phyloP scores from a whole-genome alignment of 1,140 invertebrate species.

The Drosophila parabipectinata region DNA sequence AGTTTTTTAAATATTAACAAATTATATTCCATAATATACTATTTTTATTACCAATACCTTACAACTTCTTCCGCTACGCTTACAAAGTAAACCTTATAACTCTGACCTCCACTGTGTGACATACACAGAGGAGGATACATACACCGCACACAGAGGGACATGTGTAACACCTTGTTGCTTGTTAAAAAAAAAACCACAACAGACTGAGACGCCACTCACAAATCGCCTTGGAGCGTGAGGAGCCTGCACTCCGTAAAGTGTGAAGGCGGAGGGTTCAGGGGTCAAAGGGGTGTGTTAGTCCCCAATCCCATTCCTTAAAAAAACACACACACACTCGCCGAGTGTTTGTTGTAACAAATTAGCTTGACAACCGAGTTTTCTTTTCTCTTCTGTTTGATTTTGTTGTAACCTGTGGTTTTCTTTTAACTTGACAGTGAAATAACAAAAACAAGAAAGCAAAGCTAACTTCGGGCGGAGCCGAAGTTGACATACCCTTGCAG shows the following conservation, averaged over 20 bases:
- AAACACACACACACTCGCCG: background rate
- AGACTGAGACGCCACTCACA: conserved; percentile 18
- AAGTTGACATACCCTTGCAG: too few species aligned
- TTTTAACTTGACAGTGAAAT: conserved; percentile 3
- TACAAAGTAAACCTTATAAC: background rate
- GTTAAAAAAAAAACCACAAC: conserved; percentile 41
- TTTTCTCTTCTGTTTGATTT: conserved; percentile 15
- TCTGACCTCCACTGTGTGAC: background rate
- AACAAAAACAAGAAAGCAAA: too few species aligned
- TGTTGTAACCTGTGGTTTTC: conserved; percentile 20
- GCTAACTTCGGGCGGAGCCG: too few species aligned
- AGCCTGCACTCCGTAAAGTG: conserved; percentile 7
- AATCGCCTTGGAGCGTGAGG: conserved; percentile 19
- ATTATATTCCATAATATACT: too few species aligned
- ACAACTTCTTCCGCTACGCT: background rate
- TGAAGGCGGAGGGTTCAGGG: background rate
- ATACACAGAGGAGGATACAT: conserved; percentile 10
- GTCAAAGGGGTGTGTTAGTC: conserved; percentile 4
- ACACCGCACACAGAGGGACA: conserved; percentile 4
- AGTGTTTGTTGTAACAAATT: conserved; percentile 38
- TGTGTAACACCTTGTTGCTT: conserved; percentile 61
- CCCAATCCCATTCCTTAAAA: background rate
- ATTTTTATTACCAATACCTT: too few species aligned
- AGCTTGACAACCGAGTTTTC: conserved; percentile 32
- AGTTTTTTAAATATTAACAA: too few species aligned